phyloP scores from a whole-genome alignment of 2,888 invertebrate genomes.

The Tenthredo notha region DNA sequence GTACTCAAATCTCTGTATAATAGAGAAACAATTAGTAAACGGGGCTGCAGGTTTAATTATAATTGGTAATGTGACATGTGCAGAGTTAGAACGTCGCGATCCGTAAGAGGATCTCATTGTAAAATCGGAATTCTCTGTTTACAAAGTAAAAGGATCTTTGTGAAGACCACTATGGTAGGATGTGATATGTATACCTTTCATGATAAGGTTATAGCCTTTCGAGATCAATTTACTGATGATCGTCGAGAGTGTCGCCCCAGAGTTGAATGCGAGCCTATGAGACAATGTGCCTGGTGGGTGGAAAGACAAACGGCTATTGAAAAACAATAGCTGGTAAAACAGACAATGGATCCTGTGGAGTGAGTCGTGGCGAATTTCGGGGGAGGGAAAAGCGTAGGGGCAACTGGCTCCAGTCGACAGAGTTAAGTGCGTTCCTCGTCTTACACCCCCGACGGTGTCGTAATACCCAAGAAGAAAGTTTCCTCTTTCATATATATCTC shows the following conservation, averaged over 20 bases:
- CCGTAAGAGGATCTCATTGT: neutral
- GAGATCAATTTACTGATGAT: constrained; percentile 46
- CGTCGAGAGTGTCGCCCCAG: constrained; percentile 17
- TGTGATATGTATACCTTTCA: neutral
- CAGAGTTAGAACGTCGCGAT: neutral
- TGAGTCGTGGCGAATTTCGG: constrained; percentile 19
- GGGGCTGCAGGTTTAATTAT: neutral
- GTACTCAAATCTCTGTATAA: neutral
- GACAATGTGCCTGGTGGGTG: constrained; percentile 44
- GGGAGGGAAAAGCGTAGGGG: neutral
- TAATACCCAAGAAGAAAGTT: constrained; percentile 27
- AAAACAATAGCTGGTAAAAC: constrained; percentile 48
- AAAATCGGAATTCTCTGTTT: neutral
- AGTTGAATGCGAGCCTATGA: constrained; percentile 44
- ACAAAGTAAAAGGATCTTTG: neutral
- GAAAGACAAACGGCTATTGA: constrained; percentile 53
- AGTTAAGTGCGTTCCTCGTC: constrained; percentile 30
- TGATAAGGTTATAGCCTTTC: constrained; percentile 20
- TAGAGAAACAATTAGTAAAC: neutral
- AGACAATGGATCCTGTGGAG: constrained; percentile 45
- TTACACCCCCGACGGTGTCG: neutral
- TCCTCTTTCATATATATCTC: neutral
- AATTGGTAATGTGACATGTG: neutral
- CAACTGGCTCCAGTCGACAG: constrained; percentile 15
- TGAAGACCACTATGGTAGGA: neutral